These are phyloP conservation scores for Nylanderia fulva DNA, from an alignment of 1,140 invertebrate species.

Conservation along the genomic window DNA sequence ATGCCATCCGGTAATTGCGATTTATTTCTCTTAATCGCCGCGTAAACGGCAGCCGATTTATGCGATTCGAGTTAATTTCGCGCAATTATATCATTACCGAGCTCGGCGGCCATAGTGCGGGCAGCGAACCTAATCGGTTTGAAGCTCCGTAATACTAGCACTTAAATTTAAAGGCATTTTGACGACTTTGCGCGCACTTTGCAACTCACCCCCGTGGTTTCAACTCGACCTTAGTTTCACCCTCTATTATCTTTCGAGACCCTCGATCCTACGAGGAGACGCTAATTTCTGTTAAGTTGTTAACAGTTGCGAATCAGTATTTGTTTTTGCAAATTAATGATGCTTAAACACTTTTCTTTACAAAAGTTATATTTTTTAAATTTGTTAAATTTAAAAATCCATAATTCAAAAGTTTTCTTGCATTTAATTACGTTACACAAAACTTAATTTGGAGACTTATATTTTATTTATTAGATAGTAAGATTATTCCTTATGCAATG, in stretches of 20 bases:
- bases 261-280: neutral
- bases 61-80: constrained; percentile 81
- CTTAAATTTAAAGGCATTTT: constrained; percentile 77
- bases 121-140: constrained; percentile 76
- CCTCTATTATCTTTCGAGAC: constrained; percentile 23
- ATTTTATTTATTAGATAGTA: neutral
- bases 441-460: neutral
- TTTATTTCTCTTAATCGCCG: constrained; percentile 83
- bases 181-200: constrained; percentile 12
- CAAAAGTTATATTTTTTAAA: neutral
- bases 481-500: neutral
- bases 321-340: constrained; percentile 17
- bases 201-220: neutral
- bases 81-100: constrained; percentile 82
- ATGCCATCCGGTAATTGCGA: constrained; percentile 79
- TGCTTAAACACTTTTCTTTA: neutral
- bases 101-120: constrained; percentile 57
- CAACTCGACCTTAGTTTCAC: constrained; percentile 6
- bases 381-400: neutral
- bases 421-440: neutral
- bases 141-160: constrained; percentile 74
- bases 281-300: neutral
- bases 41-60: constrained; percentile 82
- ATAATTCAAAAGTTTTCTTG: neutral
- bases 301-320: neutral